phyloP scores from a whole-genome alignment of 1,140 invertebrate genomes.

The Drosophila paulistorum region DNA sequence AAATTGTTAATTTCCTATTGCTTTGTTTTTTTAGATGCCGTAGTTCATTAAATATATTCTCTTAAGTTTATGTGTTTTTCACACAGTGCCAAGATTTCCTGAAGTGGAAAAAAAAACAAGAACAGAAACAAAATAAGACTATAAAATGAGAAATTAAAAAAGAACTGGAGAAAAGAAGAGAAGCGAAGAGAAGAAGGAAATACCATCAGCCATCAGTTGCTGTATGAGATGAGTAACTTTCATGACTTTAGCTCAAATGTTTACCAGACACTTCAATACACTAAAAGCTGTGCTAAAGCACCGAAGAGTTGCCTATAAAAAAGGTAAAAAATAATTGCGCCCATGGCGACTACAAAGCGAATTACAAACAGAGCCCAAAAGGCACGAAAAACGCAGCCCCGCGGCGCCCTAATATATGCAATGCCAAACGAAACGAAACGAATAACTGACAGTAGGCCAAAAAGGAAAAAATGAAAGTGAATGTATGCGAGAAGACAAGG shows the following conservation, averaged over 20 bases:
- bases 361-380: conserved; percentile 74
- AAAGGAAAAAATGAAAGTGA: conserved; percentile 65
- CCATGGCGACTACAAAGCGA: conserved; percentile 79
- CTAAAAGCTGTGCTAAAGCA: conserved; percentile 51
- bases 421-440: conserved; percentile 37
- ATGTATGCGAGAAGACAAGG: conserved; percentile 29
- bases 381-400: conserved; percentile 31
- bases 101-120: neutral
- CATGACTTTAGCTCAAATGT: conserved; percentile 45
- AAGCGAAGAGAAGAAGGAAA: neutral
- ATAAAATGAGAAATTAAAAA: conserved; percentile 13
- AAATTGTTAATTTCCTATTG: neutral
- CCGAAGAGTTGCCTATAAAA: conserved; percentile 43
- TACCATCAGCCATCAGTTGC: neutral
- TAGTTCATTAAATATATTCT: conserved; percentile 8
- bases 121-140: neutral
- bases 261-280: conserved; percentile 69
- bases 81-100: conserved; percentile 1
- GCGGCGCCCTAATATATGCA: conserved; percentile 67
- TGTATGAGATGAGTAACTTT: conserved; percentile 7
- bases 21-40: neutral
- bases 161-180: neutral
- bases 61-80: conserved; percentile 6
- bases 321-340: conserved; percentile 73
- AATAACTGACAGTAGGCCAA: conserved; percentile 37